A percentile compares a stretch with the other conserved stretches of the same genome.
Evolutionary conservation across 2,113 vertebrate genomes (phyloP).

Genomic region (Ammodytes marinus): DNA sequence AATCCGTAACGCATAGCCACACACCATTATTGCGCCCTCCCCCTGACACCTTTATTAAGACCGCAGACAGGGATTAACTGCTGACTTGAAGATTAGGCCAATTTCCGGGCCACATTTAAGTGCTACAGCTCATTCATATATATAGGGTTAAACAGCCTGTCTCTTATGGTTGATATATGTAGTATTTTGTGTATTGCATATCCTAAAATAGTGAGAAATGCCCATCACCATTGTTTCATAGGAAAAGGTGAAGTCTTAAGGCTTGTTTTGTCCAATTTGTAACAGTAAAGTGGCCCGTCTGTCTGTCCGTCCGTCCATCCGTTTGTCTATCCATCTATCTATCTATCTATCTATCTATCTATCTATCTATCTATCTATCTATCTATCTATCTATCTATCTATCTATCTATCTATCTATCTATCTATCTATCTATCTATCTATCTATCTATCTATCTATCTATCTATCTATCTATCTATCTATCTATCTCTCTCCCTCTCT

Average conservation of each 20-base stretch:
- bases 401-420: too few species aligned
- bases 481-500: too few species aligned
- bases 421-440: too few species aligned
- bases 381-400: too few species aligned
- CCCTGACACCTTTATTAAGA: slow-evolving; percentile 78
- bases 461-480: too few species aligned
- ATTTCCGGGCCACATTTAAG: slow-evolving; percentile 14
- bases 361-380: too few species aligned
- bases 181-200: background rate
- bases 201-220: background rate
- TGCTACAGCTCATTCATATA: background rate
- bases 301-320: too few species aligned
- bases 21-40: slow-evolving; percentile 62
- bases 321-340: too few species aligned
- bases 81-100: slow-evolving; percentile 42
- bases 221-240: background rate
- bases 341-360: too few species aligned
- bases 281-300: too few species aligned
- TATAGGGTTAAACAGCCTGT: background rate
- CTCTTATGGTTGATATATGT: background rate
- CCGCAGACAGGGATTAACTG: slow-evolving; percentile 52
- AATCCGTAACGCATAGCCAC: slow-evolving; percentile 72
- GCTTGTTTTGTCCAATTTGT: background rate
- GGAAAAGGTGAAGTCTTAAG: background rate
- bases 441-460: too few species aligned